phyloP scores from a whole-genome alignment of 2,113 vertebrate genomes.

The Mustelus asterias region DNA sequence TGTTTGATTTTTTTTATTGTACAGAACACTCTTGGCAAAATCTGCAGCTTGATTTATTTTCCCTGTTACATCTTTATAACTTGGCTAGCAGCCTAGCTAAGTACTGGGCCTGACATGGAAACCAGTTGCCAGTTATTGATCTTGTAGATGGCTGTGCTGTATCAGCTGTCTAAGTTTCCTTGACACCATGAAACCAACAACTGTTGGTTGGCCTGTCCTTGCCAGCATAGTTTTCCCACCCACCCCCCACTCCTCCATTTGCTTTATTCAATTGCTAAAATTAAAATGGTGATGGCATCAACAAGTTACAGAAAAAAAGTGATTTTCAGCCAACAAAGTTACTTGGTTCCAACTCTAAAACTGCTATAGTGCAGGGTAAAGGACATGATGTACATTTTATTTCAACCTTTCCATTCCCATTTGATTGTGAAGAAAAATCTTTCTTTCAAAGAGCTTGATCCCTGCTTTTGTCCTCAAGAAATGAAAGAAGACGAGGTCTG shows the following conservation, averaged over 20 bases:
- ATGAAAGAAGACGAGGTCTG: background rate
- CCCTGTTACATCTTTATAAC: slow-evolving; percentile 23
- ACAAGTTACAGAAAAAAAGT: background rate
- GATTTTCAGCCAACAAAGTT: background rate
- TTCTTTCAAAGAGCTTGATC: background rate
- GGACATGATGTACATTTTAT: background rate
- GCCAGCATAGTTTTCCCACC: background rate
- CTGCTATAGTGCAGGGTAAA: background rate
- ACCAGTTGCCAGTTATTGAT: slow-evolving; percentile 22
- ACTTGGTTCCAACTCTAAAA: background rate
- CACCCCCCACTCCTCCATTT: background rate
- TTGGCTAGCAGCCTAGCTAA: background rate
- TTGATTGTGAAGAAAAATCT: background rate
- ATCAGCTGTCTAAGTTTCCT: slow-evolving; percentile 8
- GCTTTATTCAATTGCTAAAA: slow-evolving; percentile 4
- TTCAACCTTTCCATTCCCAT: background rate
- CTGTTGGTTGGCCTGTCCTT: background rate
- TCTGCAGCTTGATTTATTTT: slow-evolving; percentile 30
- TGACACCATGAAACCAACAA: background rate
- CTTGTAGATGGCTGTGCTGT: background rate
- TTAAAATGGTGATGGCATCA: background rate
- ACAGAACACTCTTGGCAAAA: too few species aligned
- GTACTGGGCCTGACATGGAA: slow-evolving; percentile 1
- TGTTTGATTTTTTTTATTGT: background rate
- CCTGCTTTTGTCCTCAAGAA: background rate